A percentile compares a stretch with the other conserved stretches of the same genome.
Evolutionary conservation across 1,140 invertebrate genomes (phyloP).

Genomic region (Drosophila quadrilineata): DNA sequence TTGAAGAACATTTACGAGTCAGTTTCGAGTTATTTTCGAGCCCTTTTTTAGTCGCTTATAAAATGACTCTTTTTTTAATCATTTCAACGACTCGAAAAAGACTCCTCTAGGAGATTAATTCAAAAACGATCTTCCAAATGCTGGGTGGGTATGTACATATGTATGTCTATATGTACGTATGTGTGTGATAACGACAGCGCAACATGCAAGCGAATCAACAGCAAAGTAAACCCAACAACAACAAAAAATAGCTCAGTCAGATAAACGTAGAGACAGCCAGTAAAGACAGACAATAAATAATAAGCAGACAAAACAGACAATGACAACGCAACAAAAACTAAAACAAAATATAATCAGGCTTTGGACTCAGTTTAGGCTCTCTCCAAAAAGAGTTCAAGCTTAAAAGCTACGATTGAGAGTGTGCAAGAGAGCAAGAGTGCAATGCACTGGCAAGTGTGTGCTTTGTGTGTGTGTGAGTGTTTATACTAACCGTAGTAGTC

Average conservation of each 20-base stretch:
- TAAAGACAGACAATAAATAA: conserved; percentile 42
- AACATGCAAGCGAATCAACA: conserved; percentile 63
- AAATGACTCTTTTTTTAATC: too few species aligned
- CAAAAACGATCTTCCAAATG: too few species aligned
- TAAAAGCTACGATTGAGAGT: background rate
- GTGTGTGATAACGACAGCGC: conserved; percentile 60
- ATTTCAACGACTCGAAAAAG: too few species aligned
- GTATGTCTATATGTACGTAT: too few species aligned
- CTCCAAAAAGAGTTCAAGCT: conserved; percentile 12
- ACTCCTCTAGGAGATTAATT: too few species aligned
- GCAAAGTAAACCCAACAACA: conserved; percentile 39
- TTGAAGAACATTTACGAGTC: too few species aligned
- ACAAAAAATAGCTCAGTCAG: background rate
- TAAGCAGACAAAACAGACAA: conserved; percentile 19
- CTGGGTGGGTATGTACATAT: too few species aligned
- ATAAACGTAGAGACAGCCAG: background rate
- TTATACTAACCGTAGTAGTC: background rate
- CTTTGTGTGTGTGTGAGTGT: background rate
- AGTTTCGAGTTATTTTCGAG: too few species aligned
- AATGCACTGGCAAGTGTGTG: conserved; percentile 17
- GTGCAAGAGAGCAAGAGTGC: conserved; percentile 10
- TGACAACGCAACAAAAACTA: conserved; percentile 49
- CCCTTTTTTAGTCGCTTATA: too few species aligned
- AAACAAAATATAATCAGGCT: conserved; percentile 51
- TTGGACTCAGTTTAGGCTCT: background rate